These are phyloP conservation scores for Brachypalpus laphriformis DNA, from an alignment of 2,888 invertebrate species.

Conservation along the genomic window DNA sequence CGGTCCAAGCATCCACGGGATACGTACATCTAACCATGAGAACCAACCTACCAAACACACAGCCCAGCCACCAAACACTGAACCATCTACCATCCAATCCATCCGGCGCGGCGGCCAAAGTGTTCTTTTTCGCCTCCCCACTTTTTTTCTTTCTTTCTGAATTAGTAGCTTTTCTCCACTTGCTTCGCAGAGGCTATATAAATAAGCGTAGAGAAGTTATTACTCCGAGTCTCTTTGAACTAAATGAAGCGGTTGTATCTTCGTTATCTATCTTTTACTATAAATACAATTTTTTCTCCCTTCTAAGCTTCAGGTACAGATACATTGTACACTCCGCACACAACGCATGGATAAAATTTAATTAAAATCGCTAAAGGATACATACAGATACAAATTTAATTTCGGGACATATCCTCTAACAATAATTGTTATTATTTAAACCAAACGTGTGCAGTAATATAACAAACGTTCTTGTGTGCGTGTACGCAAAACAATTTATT, in stretches of 20 bases:
- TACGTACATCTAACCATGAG: constrained; percentile 30
- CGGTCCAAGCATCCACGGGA: constrained; percentile 53
- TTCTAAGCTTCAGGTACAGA: constrained; percentile 54
- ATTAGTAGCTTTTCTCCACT: constrained; percentile 78
- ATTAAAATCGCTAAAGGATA: constrained; percentile 60
- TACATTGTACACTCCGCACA: constrained; percentile 39
- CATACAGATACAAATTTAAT: constrained; percentile 19
- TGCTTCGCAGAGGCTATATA: constrained; percentile 83
- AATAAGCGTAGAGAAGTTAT: constrained; percentile 83
- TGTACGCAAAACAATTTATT: constrained; percentile 1
- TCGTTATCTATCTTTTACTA: constrained; percentile 73
- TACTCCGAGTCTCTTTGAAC: constrained; percentile 83
- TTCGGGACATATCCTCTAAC: background rate
- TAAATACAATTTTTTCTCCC: constrained; percentile 51
- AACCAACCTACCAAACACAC: constrained; percentile 39
- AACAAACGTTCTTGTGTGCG: background rate
- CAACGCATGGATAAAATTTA: constrained; percentile 60
- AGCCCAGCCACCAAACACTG: constrained; percentile 18
- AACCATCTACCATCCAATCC: constrained; percentile 61
- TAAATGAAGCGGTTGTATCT: constrained; percentile 83
- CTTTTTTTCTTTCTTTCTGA: constrained; percentile 74
- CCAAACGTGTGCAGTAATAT: background rate
- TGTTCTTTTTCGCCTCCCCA: constrained; percentile 75
- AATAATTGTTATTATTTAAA: background rate
- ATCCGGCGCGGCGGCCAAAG: constrained; percentile 62